Percentiles rank a stretch among this genome's conserved stretches.
These are phyloP conservation scores for Osmerus eperlanus DNA, from an alignment of 2,113 vertebrate species.

Conservation along the genomic window DNA sequence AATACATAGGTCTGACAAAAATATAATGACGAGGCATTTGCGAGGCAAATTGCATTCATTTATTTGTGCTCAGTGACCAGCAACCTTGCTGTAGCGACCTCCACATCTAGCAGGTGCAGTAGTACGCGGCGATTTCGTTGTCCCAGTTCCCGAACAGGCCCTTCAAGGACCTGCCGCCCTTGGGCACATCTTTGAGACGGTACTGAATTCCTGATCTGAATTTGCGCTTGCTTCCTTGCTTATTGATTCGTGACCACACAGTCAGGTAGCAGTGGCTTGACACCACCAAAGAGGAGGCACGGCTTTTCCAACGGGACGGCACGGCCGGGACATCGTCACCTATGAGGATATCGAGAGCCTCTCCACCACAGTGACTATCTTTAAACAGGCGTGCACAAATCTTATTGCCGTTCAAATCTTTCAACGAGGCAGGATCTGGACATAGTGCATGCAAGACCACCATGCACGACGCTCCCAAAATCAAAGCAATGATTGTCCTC, in stretches of 20 bases:
- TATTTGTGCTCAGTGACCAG: too few species aligned
- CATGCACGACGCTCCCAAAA: constrained; percentile 40
- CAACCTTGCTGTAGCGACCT: too few species aligned
- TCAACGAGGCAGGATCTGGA: constrained; percentile 41
- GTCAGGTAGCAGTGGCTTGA: constrained; percentile 58
- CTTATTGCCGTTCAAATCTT: constrained; percentile 22
- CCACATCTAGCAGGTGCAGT: constrained; percentile 65
- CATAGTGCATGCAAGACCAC: constrained; percentile 51
- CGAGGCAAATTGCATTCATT: too few species aligned
- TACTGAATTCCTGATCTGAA: constrained; percentile 55
- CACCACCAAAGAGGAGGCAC: constrained; percentile 72
- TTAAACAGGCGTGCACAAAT: constrained; percentile 66
- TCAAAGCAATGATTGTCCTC: constrained; percentile 31
- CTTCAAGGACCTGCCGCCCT: too few species aligned
- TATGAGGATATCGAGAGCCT: constrained; percentile 14
- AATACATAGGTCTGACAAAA: too few species aligned
- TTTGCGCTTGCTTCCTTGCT: constrained; percentile 36
- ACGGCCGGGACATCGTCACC: constrained; percentile 64
- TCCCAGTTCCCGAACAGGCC: constrained; percentile 69
- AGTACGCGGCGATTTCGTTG: constrained; percentile 62
- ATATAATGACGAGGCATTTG: too few species aligned
- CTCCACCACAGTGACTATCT: constrained; percentile 61
- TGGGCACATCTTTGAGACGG: constrained; percentile 64
- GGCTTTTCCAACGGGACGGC: constrained; percentile 39
- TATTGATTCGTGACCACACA: constrained; percentile 63